Evolutionary conservation across 2,113 vertebrate species (phyloP), one percentile per base, ranked within the genome.

Genomic region (Bubalus kerabau): DNA sequence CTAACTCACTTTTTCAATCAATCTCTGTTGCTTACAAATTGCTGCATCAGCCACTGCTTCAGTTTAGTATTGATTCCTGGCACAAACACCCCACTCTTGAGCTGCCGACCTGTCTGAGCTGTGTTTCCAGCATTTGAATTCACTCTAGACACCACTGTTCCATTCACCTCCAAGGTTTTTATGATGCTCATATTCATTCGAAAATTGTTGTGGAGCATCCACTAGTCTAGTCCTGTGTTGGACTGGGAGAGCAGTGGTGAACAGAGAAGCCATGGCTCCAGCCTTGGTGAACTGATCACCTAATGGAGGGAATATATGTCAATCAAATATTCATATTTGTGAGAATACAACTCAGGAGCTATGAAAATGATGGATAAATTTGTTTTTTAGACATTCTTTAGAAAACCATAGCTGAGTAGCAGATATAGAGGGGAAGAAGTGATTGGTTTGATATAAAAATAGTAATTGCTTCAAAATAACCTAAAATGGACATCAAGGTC

Each of bases 1-100:
- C 71, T 87, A 90, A 95, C 93, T 96, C 78, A 91, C 46, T 83
- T 96, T 93, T 93, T 36, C 28, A 46, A 9, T 96, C 91, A 62
- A 84, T 94, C 78, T 80, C 0, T 86, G 56, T 80, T 95, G 36
- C 80, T 96, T 94, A 81, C 48, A 87, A 60, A 87, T 91, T 57
- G 56, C 84, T 4, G 1, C 17, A 59, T 96, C 92, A 90, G 83
- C 83, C 56, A 14, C 67, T 54, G 1, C 43, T 50, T 94, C 50
- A 8, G n/a, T 74, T 91, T 32, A 28, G 1, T 94, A 85, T 87
- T 16, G 57, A 90, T 95, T 93, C 21, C 80, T 64, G 83, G 28
- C n/a, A 36, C 43, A 83, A 90, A 84, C 1, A 3, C 28, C 16
- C 8, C 78, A 4, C 40, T 59, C 59, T 4, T 0, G 0, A 48